Evolutionary conservation across 2,113 vertebrate genomes (phyloP), one percentile per base, ranked within the genome.

Genomic region (Pimephales promelas): DNA sequence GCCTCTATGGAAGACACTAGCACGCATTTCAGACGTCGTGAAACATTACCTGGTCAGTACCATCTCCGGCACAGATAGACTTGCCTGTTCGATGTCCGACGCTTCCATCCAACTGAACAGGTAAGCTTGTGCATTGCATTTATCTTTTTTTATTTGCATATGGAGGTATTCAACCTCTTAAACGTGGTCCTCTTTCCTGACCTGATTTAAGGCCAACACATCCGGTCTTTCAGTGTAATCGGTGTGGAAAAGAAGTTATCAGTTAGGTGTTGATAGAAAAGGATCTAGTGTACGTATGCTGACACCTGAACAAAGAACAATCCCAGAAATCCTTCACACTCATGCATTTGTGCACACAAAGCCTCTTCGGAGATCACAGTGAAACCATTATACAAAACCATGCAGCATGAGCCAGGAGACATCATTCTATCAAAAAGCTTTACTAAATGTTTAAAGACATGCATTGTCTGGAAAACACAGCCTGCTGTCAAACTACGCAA

Each of bases 381-480:
- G 43, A 66, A 79, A 10, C 20, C n/a, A 43, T 75, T 68, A 22
- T 34, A 74, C 43, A 68, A 61, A 74, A 22, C 18, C 34, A 20
- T 26, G 24, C 45, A 79, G 31, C 45, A 70, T 64, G 56, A 61
- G 59, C 8, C 82, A 24, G 64, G 34, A 78, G 40, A 80, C 79
- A 75, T 74, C 79, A 84, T 59, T 83, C 43, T 56, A 78, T 14
- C 13, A 61, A 62, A 85, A 81, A 56, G 81, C 52, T 83, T 73
- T 54, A 70, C 49, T 64, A 78, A 89, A 81, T 57, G 47, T 82
- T 62, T 79, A 83, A 83, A 86, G 59, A 70, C 64, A 70, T 79
- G 70, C 66, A 66, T 83, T 77, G 70, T 87, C 40, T 62, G 81
- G 83, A 57, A 82, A 77, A 49, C 61, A 64, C 34, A 56, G n/a